Base-by-base conservation (phyloP, 2,797 vertebrate species). In the Lepilemur ruficaudatus region DNA sequence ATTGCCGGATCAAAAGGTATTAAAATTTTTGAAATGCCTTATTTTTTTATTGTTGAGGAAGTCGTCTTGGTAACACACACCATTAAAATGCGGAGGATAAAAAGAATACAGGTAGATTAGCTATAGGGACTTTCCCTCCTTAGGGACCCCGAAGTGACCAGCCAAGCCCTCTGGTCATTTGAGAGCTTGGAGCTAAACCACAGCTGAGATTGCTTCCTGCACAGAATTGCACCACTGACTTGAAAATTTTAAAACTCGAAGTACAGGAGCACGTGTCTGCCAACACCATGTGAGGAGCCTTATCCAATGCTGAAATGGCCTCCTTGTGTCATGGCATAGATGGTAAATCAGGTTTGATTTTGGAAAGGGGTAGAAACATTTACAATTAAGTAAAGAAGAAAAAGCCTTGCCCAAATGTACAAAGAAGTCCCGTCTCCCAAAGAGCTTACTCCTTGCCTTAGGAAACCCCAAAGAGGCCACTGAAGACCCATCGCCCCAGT, bases 391-490 rank as follows among this genome's bases (percentile, higher is more conserved):
- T 23, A 41, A 76, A 72, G 61, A 76, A 79, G 61, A 93, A 88
- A 97, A 96, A 93, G 69, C 89, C 94, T 96, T 38, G 73, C 96
- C 82, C 79, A 97, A 70, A 67, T 55, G 94, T 69, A 92, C 86
- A 93, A 72, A 96, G 23, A 79, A 89, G 13, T 11, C 43, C 5
- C 5, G 32, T 67, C 52, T 88, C 25, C 59, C 12, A 4, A 69
- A 61, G 59, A 84, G 48, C 38, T 48, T 7, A 7, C 7, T 30
- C 63, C 93, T 95, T 94, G 95, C 92, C 93, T 89, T 89, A 76
- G 75, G 95, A 98, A 96, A 96, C 89, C 85, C 96, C 35, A 96
- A 96, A 97, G 95, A 97, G 85, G 97, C 85, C 79, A 70, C 69
- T 80, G 79, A 95, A 97, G 43, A 93, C 95, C 95, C 90, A 93